A percentile compares a stretch with the other conserved stretches of the same genome.
These are phyloP conservation scores for Bombus consobrinus DNA, from an alignment of 1,140 invertebrate species.

Conservation along the genomic window DNA sequence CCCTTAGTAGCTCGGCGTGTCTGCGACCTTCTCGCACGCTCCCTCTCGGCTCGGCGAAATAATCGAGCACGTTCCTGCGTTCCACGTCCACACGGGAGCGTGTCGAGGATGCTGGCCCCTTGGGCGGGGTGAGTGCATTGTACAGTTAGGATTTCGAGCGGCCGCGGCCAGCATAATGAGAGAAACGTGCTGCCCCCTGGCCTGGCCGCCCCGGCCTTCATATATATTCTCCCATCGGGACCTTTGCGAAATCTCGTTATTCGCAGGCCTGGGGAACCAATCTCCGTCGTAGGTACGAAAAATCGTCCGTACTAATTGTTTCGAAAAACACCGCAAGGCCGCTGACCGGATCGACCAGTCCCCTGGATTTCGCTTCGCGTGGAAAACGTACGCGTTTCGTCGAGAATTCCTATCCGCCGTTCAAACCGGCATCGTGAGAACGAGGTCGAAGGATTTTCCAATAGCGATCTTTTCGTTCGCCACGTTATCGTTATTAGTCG, in stretches of 20 bases:
- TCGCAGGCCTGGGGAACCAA: neutral
- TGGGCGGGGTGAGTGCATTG: slow-evolving; percentile 73
- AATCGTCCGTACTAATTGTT: slow-evolving; percentile 56
- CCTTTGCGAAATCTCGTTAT: slow-evolving; percentile 41
- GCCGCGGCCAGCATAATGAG: slow-evolving; percentile 71
- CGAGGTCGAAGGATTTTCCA: slow-evolving; percentile 59
- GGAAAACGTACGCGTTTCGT: slow-evolving; percentile 33
- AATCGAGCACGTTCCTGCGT: slow-evolving; percentile 68
- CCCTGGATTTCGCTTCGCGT: neutral
- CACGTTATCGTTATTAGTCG: slow-evolving; percentile 20
- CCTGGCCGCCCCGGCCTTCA: slow-evolving; percentile 52
- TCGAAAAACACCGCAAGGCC: slow-evolving; percentile 40
- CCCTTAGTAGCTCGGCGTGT: slow-evolving; percentile 29
- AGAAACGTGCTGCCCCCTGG: slow-evolving; percentile 76
- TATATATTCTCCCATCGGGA: slow-evolving; percentile 43
- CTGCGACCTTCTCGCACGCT: slow-evolving; percentile 65
- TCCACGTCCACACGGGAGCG: slow-evolving; percentile 48
- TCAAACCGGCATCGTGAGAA: slow-evolving; percentile 36
- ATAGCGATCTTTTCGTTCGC: neutral
- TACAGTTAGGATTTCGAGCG: slow-evolving; percentile 77
- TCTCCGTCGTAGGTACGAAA: slow-evolving; percentile 47
- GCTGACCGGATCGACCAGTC: slow-evolving; percentile 40
- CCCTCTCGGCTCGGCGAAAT: slow-evolving; percentile 58
- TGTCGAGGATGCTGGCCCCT: slow-evolving; percentile 56
- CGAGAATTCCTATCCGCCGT: slow-evolving; percentile 41